These are phyloP conservation scores for Slavum lentiscoides DNA, from an alignment of 2,888 invertebrate species.

Conservation along the genomic window DNA sequence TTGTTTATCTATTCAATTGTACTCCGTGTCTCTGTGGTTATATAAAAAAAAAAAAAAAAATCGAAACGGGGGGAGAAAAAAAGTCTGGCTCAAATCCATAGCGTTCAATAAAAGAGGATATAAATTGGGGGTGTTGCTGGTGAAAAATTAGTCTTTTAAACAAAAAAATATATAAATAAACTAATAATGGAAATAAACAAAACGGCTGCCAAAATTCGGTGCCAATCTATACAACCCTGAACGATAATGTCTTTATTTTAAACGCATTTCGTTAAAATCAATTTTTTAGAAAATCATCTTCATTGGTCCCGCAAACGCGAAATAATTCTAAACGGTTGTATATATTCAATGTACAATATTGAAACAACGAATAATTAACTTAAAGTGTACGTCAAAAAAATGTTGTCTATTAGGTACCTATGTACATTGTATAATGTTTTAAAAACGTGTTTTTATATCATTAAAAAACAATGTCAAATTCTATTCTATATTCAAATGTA, in stretches of 20 bases:
- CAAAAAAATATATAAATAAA: no score
- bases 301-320: neutral
- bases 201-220: slow-evolving; percentile 25
- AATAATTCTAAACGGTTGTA: no score
- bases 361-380: neutral
- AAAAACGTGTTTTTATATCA: no score
- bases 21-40: neutral
- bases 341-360: neutral
- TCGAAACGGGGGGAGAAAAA: neutral
- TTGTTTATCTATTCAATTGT: neutral
- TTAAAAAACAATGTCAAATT: no score
- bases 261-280: slow-evolving; percentile 1
- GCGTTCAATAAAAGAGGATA: neutral
- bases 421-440: no score
- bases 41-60: neutral
- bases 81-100: slow-evolving; percentile 45
- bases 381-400: no score
- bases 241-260: slow-evolving; percentile 4
- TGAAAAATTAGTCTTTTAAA: neutral
- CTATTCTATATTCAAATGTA: no score
- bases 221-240: slow-evolving; percentile 25
- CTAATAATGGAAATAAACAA: slow-evolving; percentile 22
- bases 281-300: slow-evolving; percentile 4
- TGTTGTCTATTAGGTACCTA: no score
- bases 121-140: slow-evolving; percentile 15